Conservation (phyloP, 1,140 invertebrate genomes). For the Drosophila subpulchrella region DNA sequence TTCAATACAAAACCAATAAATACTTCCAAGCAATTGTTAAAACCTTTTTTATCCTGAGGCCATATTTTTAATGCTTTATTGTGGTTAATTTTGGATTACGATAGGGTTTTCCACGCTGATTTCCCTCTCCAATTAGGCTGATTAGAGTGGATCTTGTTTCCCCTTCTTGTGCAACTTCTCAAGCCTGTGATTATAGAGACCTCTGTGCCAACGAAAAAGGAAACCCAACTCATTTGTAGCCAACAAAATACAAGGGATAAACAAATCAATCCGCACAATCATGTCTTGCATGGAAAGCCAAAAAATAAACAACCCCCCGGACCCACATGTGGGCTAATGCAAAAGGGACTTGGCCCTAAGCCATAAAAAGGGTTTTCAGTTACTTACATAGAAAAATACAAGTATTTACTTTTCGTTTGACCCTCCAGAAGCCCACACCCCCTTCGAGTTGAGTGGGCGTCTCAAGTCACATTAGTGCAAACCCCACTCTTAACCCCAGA, state of each 20-base stretch:
- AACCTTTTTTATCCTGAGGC: background rate
- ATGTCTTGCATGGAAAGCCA: constrained; percentile 45
- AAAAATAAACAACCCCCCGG: constrained; percentile 34
- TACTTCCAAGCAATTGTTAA: too few species aligned
- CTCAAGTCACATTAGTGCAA: constrained; percentile 67
- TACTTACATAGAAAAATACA: constrained; percentile 53
- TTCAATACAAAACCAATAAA: background rate
- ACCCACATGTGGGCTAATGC: constrained; percentile 61
- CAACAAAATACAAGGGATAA: constrained; percentile 50
- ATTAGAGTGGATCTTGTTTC: constrained; percentile 35
- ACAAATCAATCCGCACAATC: constrained; percentile 62
- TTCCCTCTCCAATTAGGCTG: constrained; percentile 44
- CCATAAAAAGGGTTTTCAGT: constrained; percentile 59
- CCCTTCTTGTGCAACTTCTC: constrained; percentile 22
- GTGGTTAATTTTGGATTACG: constrained; percentile 26
- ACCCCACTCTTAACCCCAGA: constrained; percentile 41
- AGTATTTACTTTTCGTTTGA: constrained; percentile 65
- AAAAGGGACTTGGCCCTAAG: constrained; percentile 63
- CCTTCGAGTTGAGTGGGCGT: constrained; percentile 14
- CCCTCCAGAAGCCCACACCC: constrained; percentile 3
- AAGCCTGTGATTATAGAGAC: constrained; percentile 36
- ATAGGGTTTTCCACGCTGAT: constrained; percentile 7
- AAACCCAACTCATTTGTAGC: constrained; percentile 54
- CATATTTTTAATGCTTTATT: constrained; percentile 16
- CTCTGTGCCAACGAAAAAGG: constrained; percentile 3